Evolutionary conservation across 2,888 invertebrate genomes (phyloP), one percentile per base, ranked within the genome.

Genomic region (Tiliacea citrago): DNA sequence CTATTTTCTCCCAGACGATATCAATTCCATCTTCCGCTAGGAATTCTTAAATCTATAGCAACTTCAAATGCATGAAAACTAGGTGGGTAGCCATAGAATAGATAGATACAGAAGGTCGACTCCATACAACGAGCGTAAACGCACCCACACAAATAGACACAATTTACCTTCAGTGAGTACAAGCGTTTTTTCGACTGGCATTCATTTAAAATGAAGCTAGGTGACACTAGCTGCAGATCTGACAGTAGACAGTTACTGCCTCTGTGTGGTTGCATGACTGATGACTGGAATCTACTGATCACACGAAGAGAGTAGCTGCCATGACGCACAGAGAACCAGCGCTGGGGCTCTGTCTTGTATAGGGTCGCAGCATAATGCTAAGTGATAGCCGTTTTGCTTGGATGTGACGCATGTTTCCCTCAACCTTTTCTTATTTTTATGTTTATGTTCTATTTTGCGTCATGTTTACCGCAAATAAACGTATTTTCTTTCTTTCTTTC

Each of bases 1-100:
- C 76, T 77, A 66, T 82, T 63, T 78, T 77, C 58, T 12, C 29
- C 2, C 35, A 9, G 69, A 68, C 47, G 57, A 73, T 84, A 74
- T 84, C 74, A 67, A 63, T 70, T 69, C 69, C 72, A 55, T 79
- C 62, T 68, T 61, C 47, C 51, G 39, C 83, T 35, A 24, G 53
- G 55, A 78, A 57, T n/a, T 77, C 69, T 77, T 77, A 63, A 65
- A 72, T 72, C 66, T 60, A 68, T 58, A 62, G 69, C 47, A 62
- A 73, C 81, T 73, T 73, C 18, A 42, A 55, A 69, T 73, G 81
- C 69, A 67, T 68, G 69, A 70, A 51, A 75, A 67, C 55, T 70
- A 21, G 57, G n/a, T 53, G 67, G 73, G 53, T 58, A 21, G 45
- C 24, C 53, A 62, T 13, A 8, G 62, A 62, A 12, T 45, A 75